phyloP scores from a whole-genome alignment of 2,888 invertebrate species.

The Cancer borealis region DNA sequence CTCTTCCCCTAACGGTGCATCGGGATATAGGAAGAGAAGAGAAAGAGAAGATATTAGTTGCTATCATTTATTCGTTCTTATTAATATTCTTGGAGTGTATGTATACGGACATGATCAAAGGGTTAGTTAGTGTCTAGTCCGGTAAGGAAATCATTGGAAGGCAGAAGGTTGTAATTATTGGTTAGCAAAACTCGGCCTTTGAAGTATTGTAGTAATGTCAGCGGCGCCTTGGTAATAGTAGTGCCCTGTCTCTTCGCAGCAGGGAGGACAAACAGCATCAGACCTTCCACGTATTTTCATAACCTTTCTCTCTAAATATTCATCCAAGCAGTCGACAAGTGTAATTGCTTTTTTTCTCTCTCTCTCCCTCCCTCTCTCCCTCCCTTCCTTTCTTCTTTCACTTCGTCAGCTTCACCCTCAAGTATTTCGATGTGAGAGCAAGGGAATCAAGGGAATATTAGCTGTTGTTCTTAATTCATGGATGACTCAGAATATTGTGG shows the following conservation, averaged over 20 bases:
- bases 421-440: neutral
- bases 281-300: slow-evolving; percentile 26
- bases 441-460: neutral
- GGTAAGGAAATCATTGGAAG: neutral
- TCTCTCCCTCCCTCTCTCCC: neutral
- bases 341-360: neutral
- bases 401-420: neutral
- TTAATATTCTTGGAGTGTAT: neutral
- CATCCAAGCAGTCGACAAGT: neutral
- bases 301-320: slow-evolving; percentile 33
- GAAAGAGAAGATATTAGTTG: neutral
- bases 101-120: neutral
- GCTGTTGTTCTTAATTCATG: too few species aligned
- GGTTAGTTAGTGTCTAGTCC: neutral
- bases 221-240: neutral
- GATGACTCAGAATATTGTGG: neutral
- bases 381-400: neutral
- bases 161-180: neutral
- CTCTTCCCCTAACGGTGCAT: neutral
- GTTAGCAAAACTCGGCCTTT: neutral
- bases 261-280: neutral
- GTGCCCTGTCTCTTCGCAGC: neutral
- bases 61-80: neutral
- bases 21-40: neutral
- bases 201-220: neutral